Evolutionary conservation across 2,797 vertebrate genomes (phyloP).

Genomic region (Stomatorhinus walkeri): DNA sequence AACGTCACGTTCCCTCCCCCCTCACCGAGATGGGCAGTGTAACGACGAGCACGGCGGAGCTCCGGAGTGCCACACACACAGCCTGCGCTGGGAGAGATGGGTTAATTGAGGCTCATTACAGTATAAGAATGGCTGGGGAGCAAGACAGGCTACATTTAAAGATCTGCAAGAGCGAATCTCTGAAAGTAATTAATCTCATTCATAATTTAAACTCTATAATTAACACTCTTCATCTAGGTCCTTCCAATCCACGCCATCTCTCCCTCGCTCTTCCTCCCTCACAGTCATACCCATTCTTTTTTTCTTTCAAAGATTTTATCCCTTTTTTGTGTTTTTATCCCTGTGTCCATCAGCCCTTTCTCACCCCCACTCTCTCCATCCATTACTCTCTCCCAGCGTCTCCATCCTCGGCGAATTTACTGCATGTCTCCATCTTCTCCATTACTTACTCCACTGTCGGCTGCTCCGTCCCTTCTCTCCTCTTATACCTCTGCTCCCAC

Average conservation of each 20-base stretch:
- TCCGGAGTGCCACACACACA: not conserved
- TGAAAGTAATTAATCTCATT: constrained; percentile 57
- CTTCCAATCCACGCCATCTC: constrained; percentile 13
- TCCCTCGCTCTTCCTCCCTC: not conserved
- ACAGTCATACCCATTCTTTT: not conserved
- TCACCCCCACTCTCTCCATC: not conserved
- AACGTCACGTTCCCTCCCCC: not conserved
- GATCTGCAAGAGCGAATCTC: constrained; percentile 20
- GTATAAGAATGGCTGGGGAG: not conserved
- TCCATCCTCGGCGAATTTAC: not conserved
- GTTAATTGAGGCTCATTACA: constrained; percentile 7
- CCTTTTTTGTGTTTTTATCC: constrained; percentile 21
- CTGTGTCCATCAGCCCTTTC: not conserved
- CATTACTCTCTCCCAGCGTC: not conserved
- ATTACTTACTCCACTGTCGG: constrained; percentile 25
- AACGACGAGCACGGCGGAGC: not conserved
- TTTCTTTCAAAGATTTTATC: not conserved
- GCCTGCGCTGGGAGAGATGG: not conserved
- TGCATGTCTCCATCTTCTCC: not conserved
- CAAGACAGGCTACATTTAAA: constrained; percentile 7
- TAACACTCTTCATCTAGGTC: constrained; percentile 47
- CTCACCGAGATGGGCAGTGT: not conserved
- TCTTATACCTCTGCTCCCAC: constrained; percentile 19
- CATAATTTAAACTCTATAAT: constrained; percentile 57
- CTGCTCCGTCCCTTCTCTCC: constrained; percentile 25